Percentiles rank a stretch among this genome's conserved stretches.
These are phyloP conservation scores for Elmis aenea DNA, from an alignment of 2,888 invertebrate species.

Conservation along the genomic window DNA sequence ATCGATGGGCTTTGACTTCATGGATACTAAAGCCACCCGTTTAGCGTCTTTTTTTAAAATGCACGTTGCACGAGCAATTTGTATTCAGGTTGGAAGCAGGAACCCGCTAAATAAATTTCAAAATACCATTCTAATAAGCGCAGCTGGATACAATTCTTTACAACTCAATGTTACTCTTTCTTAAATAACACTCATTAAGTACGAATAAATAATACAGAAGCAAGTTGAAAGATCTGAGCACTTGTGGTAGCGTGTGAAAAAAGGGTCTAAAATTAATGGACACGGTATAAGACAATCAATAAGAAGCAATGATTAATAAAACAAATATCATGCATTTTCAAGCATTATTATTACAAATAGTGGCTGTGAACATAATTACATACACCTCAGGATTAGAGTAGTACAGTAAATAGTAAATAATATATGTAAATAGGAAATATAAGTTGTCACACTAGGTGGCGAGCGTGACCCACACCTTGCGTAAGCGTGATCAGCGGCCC, in stretches of 20 bases:
- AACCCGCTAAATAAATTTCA: conserved; percentile 27
- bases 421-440: conserved; percentile 40
- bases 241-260: conserved; percentile 25
- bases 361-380: conserved; percentile 57
- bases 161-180: conserved; percentile 14
- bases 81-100: conserved; percentile 25
- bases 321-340: conserved; percentile 83
- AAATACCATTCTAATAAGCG: conserved; percentile 18
- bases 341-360: conserved; percentile 83
- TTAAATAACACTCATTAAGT: conserved; percentile 16
- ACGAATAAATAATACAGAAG: conserved; percentile 21
- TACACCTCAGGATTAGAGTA: conserved; percentile 53
- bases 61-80: conserved; percentile 41
- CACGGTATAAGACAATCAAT: conserved; percentile 38
- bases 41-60: too few species aligned
- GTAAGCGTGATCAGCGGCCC: conserved; percentile 48
- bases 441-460: conserved; percentile 37
- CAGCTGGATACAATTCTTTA: conserved; percentile 17
- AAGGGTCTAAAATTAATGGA: conserved; percentile 26
- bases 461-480: conserved; percentile 44
- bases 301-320: conserved; percentile 57
- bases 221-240: conserved; percentile 22
- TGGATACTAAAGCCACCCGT: too few species aligned
- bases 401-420: conserved; percentile 49
- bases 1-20: too few species aligned